Base-by-base conservation (phyloP, 2,797 vertebrate species). In the Argentina silus region DNA sequence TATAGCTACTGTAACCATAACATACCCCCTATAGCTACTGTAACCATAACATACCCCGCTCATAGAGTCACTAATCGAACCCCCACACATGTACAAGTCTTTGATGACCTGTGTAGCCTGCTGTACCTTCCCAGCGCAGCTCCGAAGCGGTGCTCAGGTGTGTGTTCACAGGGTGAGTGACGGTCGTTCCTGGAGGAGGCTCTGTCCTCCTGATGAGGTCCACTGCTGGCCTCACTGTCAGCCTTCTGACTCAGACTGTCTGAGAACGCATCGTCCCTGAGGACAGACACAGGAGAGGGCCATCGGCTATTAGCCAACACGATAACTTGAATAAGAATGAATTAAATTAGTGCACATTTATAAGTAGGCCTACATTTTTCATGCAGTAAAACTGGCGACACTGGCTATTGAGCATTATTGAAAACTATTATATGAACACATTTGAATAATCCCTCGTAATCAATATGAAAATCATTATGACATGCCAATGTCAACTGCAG, bases 211-310 rank as follows among this genome's bases (percentile, higher is more conserved):
- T 95, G 92, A 72, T 96, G 91, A 0, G 93, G 91, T 14, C 95
- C 95, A 0, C 95, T 95, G 90, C 95, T 95, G 0, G 95, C 93
- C 86, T 97, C 96, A 0, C 94, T 94, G 80, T 97, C 96, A 0
- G 94, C 93, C 88, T 96, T 96, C 78, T 95, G 96, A 74, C 94
- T 94, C 77, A 96, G 78, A 82, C 88, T 95, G 86, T 98, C 97
- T 0, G 96, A 96, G 91, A 98, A 98, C 0, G 97, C 95, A 36
- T 98, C 97, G 0, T 98, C 97, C 94, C 97, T 98, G 19, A 19
- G 63, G 53, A 68, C n/a, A 23, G 11, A 79, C 66, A 78, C 42
- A 73, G 76, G 75, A 43, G 60, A 42, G 62, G 44, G 11, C 15
- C 8, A 17, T 8, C 0, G 17, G 61, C n/a, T 15, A 12, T 51